These are phyloP conservation scores for Neodon shergylaensis DNA, from an alignment of 2,113 vertebrate genomes.

Conservation along the genomic window DNA sequence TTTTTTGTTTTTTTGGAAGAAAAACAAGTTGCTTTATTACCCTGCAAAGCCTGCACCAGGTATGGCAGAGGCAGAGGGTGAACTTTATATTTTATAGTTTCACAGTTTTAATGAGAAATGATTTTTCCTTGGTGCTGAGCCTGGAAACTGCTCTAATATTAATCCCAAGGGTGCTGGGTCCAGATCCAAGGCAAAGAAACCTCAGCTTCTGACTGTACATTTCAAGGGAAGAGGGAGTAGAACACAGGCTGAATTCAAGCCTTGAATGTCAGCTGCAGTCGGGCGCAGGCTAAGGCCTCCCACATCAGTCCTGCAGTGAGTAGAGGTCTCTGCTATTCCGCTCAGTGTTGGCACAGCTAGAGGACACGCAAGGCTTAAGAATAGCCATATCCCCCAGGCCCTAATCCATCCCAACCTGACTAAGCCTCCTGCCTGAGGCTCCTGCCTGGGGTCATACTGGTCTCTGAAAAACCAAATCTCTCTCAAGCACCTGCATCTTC, in stretches of 20 bases:
- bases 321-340: background rate
- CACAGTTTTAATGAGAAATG: background rate
- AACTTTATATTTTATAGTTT: background rate
- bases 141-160: background rate
- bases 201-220: background rate
- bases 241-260: background rate
- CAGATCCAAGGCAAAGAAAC: background rate
- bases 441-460: background rate
- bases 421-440: background rate
- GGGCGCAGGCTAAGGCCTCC: background rate
- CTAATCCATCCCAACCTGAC: background rate
- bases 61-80: background rate
- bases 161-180: too few species aligned
- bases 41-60: background rate
- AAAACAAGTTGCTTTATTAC: background rate
- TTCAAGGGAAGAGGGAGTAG: background rate
- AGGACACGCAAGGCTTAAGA: too few species aligned
- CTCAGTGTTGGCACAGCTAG: background rate
- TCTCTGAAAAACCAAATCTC: background rate
- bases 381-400: accelerated
- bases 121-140: background rate
- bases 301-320: accelerated
- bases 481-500: background rate
- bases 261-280: background rate
- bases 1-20: background rate